Evolutionary conservation across 2,797 vertebrate species (phyloP).

Genomic region (Premnoplex brunnescens): DNA sequence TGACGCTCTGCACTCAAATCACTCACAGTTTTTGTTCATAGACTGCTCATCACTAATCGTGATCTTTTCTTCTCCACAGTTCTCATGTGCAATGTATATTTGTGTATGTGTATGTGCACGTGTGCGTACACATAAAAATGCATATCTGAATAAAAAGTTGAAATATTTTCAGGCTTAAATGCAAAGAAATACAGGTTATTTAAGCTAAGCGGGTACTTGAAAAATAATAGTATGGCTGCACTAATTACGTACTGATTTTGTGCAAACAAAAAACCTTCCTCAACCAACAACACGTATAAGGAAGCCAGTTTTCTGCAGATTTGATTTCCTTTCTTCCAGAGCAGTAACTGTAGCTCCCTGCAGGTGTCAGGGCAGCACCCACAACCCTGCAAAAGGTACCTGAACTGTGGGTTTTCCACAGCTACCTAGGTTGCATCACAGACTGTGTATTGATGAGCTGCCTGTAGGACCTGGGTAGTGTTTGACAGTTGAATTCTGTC

Average conservation of each 20-base stretch:
- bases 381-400: neutral
- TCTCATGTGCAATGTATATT: rapidly evolving
- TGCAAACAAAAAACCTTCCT: neutral
- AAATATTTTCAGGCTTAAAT: neutral
- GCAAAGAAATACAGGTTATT: neutral
- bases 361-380: neutral
- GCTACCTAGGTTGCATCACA: neutral
- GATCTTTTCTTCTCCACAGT: neutral
- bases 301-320: neutral
- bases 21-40: neutral
- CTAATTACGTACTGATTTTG: neutral
- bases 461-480: neutral
- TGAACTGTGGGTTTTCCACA: neutral
- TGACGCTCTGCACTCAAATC: neutral
- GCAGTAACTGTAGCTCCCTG: neutral
- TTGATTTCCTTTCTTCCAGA: neutral
- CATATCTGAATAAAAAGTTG: neutral
- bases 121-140: neutral
- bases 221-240: neutral
- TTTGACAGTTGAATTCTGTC: neutral
- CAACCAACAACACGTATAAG: neutral
- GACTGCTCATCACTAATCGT: neutral
- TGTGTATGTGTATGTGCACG: neutral
- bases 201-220: neutral
- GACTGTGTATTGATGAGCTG: neutral